Evolutionary conservation across 2,888 invertebrate species (phyloP).

Genomic region (Rhagium mordax): DNA sequence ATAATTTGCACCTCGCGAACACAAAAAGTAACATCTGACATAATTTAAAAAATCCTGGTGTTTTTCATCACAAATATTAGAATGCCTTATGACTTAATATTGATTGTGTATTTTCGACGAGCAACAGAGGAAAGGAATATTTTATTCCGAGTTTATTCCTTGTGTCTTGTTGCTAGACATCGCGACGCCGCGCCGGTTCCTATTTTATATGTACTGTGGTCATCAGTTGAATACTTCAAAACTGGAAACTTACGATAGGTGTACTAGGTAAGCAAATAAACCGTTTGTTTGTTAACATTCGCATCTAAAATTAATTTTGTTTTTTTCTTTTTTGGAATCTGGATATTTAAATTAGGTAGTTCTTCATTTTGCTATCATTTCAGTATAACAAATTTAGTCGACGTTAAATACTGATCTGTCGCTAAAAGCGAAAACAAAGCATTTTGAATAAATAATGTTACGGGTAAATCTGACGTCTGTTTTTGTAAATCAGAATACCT

Average conservation of each 20-base stretch:
- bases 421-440: too few relatives aligned
- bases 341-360: neutral
- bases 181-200: neutral
- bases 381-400: too few relatives aligned
- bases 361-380: neutral
- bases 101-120: slow-evolving; percentile 8
- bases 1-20: too few relatives aligned
- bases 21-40: too few relatives aligned
- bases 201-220: neutral
- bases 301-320: neutral
- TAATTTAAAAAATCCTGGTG: too few relatives aligned
- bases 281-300: neutral
- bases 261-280: neutral
- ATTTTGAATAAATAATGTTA: too few relatives aligned
- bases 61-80: neutral
- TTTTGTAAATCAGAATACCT: too few relatives aligned
- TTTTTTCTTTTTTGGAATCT: neutral
- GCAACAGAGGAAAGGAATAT: neutral
- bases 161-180: slow-evolving; percentile 3
- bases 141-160: neutral
- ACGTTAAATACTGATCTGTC: too few relatives aligned
- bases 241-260: neutral
- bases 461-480: too few relatives aligned
- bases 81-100: neutral
- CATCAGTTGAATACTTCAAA: neutral